These are phyloP conservation scores for Periplaneta americana DNA, from an alignment of 1,140 invertebrate species.

Conservation along the genomic window DNA sequence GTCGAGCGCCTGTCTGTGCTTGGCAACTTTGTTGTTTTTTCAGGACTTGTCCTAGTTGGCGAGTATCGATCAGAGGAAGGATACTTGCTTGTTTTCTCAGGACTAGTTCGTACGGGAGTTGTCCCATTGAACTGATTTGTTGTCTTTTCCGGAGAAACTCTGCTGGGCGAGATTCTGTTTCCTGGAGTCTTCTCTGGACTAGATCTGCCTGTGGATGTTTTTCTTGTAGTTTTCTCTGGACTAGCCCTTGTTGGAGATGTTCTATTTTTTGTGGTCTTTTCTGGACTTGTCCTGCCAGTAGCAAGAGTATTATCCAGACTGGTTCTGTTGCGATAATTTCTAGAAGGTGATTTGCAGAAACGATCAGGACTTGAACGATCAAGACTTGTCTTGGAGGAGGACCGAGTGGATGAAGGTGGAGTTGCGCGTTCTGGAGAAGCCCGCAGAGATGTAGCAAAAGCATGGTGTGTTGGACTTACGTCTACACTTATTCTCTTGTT, in stretches of 20 bases:
- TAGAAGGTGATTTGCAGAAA: neutral
- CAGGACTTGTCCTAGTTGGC: slow-evolving; percentile 9
- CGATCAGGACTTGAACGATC: slow-evolving; percentile 20
- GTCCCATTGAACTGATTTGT: neutral
- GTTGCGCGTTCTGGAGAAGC: slow-evolving; percentile 46
- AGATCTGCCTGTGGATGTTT: neutral
- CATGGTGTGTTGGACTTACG: slow-evolving; percentile 60
- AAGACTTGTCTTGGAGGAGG: slow-evolving; percentile 33
- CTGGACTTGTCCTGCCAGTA: slow-evolving; percentile 6
- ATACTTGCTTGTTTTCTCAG: slow-evolving; percentile 1
- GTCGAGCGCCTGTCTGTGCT: neutral
- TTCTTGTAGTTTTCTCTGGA: neutral
- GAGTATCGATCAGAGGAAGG: slow-evolving; percentile 5
- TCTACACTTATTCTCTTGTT: slow-evolving; percentile 52
- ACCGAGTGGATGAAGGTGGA: slow-evolving; percentile 39
- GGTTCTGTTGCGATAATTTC: slow-evolving; percentile 3
- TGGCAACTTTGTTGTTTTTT: neutral
- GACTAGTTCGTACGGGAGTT: neutral
- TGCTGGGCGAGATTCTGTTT: slow-evolving; percentile 48
- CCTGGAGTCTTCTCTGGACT: slow-evolving; percentile 27
- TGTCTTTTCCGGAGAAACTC: slow-evolving; percentile 47
- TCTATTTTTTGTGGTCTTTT: neutral
- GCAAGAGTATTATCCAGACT: slow-evolving; percentile 11
- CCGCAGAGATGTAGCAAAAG: slow-evolving; percentile 61
- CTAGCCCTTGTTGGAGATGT: slow-evolving; percentile 10